A percentile compares a stretch with the other conserved stretches of the same genome.
Evolutionary conservation across 2,797 vertebrate species (phyloP).

Genomic region (Amazona ochrocephala): DNA sequence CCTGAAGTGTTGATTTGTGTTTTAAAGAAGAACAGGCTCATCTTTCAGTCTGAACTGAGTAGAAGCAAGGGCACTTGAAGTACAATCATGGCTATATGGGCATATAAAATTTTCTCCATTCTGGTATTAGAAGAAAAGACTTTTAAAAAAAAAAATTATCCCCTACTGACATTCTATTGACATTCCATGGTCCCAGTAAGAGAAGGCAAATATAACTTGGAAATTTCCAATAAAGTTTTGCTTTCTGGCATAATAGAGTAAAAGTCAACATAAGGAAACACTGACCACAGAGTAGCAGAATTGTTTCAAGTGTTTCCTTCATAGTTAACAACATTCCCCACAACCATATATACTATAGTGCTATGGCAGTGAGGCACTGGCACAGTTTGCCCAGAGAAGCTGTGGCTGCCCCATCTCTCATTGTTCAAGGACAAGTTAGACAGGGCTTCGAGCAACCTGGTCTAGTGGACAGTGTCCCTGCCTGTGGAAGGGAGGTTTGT

Average conservation of each 20-base stretch:
- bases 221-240: background rate
- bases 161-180: background rate
- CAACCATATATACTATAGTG: fast-evolving
- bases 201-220: background rate
- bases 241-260: background rate
- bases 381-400: fast-evolving
- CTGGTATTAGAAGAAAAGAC: background rate
- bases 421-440: background rate
- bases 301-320: background rate
- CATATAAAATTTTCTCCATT: background rate
- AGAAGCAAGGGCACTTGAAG: background rate
- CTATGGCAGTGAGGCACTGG: background rate
- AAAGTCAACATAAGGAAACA: background rate
- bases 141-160: background rate
- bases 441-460: background rate
- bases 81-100: background rate
- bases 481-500: background rate
- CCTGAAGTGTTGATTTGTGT: background rate
- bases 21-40: background rate
- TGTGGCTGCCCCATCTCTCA: too few relatives aligned
- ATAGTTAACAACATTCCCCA: background rate
- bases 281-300: background rate
- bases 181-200: fast-evolving
- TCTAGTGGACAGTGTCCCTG: background rate
- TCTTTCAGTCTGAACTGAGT: background rate